Base-by-base conservation (phyloP, 2,888 invertebrate genomes). In the Pteria penguin region DNA sequence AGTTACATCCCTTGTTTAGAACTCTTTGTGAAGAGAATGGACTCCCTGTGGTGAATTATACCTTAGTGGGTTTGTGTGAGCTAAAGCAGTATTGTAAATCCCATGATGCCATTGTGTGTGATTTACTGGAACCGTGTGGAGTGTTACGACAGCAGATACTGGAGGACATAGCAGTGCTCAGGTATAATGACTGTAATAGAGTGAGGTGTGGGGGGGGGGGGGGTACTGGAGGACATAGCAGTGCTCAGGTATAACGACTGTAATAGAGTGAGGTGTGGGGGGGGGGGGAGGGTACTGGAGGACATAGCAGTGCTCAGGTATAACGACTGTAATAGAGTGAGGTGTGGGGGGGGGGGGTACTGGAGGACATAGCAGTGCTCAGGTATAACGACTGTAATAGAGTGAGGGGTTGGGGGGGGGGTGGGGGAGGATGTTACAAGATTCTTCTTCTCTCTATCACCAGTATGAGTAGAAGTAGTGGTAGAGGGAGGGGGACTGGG, bases 361-460 rank as follows among this genome's bases (percentile, higher is more conserved):
- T 89, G 22, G 88, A 89, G 80, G 88, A 90, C 71, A 75, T 91
- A n/a, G 87, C 88, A 2, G 71, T 89, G 29, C 78, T 87, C 26
- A 87, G 86, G 90, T 90, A 72, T 14, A 27, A n/a, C n/a, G n/a
- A n/a, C n/a, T n/a, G n/a, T n/a, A n/a, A n/a, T n/a, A n/a, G n/a
- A n/a, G n/a, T n/a, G n/a, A n/a, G n/a, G n/a, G n/a, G n/a, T n/a
- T n/a, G n/a, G n/a, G n/a, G n/a, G n/a, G n/a, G n/a, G n/a, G n/a
- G n/a, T n/a, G n/a, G n/a, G n/a, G n/a, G n/a, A n/a, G n/a, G n/a
- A n/a, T n/a, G n/a, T n/a, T n/a, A n/a, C n/a, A n/a, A n/a, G n/a
- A n/a, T n/a, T n/a, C n/a, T n/a, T n/a, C n/a, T n/a, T n/a, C n/a
- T n/a, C n/a, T n/a, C n/a, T n/a, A n/a, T n/a, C n/a, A n/a, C n/a